These are phyloP conservation scores for Diadegma fenestrale DNA, from an alignment of 2,888 invertebrate genomes.

Conservation along the genomic window DNA sequence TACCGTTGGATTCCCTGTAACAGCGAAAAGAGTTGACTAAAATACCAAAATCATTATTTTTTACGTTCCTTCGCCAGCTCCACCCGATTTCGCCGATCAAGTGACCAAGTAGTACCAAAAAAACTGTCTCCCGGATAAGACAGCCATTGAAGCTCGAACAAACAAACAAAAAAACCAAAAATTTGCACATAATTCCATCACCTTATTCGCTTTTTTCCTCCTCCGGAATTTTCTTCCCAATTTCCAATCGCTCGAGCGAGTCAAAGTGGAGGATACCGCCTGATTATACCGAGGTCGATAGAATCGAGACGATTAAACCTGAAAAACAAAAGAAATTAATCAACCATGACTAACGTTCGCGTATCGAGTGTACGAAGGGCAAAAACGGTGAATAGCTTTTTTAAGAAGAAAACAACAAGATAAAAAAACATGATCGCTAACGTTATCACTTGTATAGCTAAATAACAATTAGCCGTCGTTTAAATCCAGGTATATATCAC, in stretches of 20 bases:
- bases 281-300: conserved; percentile 25
- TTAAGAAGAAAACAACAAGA: conserved; percentile 69
- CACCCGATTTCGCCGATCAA: background rate
- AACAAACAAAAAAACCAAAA: background rate
- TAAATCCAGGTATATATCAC: conserved; percentile 56
- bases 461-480: conserved; percentile 59
- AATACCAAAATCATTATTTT: conserved; percentile 22
- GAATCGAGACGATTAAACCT: background rate
- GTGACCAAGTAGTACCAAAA: conserved; percentile 5
- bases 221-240: background rate
- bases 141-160: conserved; percentile 21
- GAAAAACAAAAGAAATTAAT: conserved; percentile 4
- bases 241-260: conserved; percentile 4
- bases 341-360: conserved; percentile 49
- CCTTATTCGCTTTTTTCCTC: background rate
- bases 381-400: conserved; percentile 39
- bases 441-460: conserved; percentile 77
- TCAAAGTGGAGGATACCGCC: conserved; percentile 20
- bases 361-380: background rate
- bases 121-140: background rate
- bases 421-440: conserved; percentile 73
- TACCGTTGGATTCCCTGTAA: conserved; percentile 30
- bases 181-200: background rate
- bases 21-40: background rate
- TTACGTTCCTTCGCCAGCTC: background rate